Conservation (phyloP, 2,113 vertebrate genomes). For the Epinephelus moara region DNA sequence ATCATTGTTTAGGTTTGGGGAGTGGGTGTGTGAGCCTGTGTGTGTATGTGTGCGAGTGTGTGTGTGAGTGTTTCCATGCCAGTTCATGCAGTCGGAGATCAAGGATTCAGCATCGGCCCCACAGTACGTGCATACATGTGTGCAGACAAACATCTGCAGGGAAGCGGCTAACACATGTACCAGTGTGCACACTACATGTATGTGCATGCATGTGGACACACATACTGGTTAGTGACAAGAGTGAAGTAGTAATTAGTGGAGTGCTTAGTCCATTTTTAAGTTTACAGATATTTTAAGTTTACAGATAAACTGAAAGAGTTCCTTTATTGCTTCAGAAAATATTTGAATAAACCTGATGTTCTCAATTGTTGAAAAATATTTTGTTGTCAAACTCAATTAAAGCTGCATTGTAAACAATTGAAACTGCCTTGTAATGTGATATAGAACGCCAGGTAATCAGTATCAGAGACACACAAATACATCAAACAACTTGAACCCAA, state of each 20-base stretch:
- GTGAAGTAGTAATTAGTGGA: too few relatives aligned
- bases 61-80: slow-evolving; percentile 59
- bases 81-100: slow-evolving; percentile 46
- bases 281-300: background rate
- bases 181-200: background rate
- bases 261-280: background rate
- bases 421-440: background rate
- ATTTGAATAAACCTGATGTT: background rate
- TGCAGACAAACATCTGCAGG: slow-evolving; percentile 58
- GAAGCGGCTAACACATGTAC: slow-evolving; percentile 41
- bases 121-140: slow-evolving; percentile 39
- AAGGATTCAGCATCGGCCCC: slow-evolving; percentile 40
- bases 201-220: background rate
- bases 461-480: too few relatives aligned
- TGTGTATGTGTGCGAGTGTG: slow-evolving; percentile 14
- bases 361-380: background rate
- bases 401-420: background rate
- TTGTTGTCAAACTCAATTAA: background rate
- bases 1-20: slow-evolving; percentile 82
- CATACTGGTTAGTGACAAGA: too few relatives aligned
- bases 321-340: background rate
- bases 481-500: background rate
- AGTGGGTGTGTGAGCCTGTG: slow-evolving; percentile 58
- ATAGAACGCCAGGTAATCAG: too few relatives aligned
- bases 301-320: background rate